These are phyloP conservation scores for Phragmatobia fuliginosa DNA, from an alignment of 2,888 invertebrate genomes.

Conservation along the genomic window DNA sequence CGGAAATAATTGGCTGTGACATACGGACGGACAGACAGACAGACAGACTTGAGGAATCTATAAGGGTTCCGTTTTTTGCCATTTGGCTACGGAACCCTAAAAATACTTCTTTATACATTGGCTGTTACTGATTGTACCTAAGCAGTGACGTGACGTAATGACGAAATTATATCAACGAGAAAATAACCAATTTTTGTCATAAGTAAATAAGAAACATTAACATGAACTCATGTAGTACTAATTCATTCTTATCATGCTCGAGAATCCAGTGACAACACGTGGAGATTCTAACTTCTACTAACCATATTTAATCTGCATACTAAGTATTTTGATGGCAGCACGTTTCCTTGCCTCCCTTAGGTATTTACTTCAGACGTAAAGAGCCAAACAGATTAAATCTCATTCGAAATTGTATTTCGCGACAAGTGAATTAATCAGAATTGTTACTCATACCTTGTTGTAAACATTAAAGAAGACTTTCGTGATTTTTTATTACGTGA, in stretches of 20 bases:
- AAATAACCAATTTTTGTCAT: too few relatives aligned
- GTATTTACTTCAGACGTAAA: neutral
- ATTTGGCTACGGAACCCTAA: too few relatives aligned
- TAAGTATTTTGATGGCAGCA: neutral
- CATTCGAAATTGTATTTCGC: constrained; percentile 1
- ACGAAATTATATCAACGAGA: too few relatives aligned
- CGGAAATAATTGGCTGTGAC: too few relatives aligned
- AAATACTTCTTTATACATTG: too few relatives aligned
- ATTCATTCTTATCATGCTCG: neutral
- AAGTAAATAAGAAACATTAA: too few relatives aligned
- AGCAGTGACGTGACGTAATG: too few relatives aligned
- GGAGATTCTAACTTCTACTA: neutral
- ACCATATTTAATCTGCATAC: neutral
- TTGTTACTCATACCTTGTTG: neutral
- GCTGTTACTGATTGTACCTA: too few relatives aligned
- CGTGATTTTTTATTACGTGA: neutral
- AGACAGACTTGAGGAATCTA: too few relatives aligned
- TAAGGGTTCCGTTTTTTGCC: too few relatives aligned
- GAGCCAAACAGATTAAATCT: neutral
- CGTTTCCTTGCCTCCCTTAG: neutral
- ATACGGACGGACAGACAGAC: too few relatives aligned
- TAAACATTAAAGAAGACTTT: neutral
- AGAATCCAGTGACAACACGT: neutral
- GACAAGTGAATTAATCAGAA: neutral
- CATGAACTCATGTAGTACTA: neutral